Percentiles rank a stretch among this genome's conserved stretches.
These are phyloP conservation scores for Hozukius guyotensis DNA, from an alignment of 2,797 vertebrate genomes.

Conservation along the genomic window DNA sequence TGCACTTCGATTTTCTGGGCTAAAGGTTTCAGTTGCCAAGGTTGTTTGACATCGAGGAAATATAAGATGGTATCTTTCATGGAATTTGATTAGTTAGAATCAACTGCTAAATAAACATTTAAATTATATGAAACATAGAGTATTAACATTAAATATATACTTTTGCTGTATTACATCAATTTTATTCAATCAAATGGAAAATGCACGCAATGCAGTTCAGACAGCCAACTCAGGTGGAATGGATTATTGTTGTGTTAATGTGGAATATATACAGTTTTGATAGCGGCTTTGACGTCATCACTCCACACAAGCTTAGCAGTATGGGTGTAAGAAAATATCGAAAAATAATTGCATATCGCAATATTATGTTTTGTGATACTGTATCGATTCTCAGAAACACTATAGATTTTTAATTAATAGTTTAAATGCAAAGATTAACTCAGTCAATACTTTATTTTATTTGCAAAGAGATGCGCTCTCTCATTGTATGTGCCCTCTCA, in stretches of 20 bases:
- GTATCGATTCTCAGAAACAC: too few species aligned
- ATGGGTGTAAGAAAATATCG: too few species aligned
- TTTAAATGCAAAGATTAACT: too few species aligned
- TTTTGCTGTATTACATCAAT: not conserved
- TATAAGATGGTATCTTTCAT: not conserved
- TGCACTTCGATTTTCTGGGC: conserved; percentile 11
- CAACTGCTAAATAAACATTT: not conserved
- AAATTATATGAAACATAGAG: not conserved
- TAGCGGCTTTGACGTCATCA: not conserved
- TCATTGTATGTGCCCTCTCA: too few species aligned
- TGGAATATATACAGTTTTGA: not conserved
- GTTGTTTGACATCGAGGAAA: conserved; percentile 4
- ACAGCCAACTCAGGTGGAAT: not conserved
- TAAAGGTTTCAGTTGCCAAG: not conserved
- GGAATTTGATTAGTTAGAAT: not conserved
- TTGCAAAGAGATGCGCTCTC: too few species aligned
- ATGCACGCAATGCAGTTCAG: not conserved
- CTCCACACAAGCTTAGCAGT: not conserved
- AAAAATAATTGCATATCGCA: too few species aligned
- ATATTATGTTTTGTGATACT: too few species aligned
- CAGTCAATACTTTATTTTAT: too few species aligned
- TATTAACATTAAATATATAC: not conserved
- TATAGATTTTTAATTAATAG: too few species aligned
- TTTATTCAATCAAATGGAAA: not conserved
- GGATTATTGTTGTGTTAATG: not conserved